phyloP scores from a whole-genome alignment of 2,113 vertebrate genomes.

The Lophura nycthemera region DNA sequence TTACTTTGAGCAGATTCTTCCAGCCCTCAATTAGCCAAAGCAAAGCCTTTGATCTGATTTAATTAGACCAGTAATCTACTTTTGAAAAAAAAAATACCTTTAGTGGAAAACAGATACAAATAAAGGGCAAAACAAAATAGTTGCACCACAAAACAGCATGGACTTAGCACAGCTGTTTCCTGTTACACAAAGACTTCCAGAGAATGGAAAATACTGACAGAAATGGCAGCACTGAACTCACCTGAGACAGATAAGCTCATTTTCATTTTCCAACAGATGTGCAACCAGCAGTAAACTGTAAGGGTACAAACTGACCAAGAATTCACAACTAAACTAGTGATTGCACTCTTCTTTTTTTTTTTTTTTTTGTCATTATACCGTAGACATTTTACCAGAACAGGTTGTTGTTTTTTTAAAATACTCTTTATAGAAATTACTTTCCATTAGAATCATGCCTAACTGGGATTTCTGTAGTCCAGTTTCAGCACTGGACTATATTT shows the following conservation, averaged over 20 bases:
- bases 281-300: background rate
- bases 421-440: background rate
- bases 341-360: background rate
- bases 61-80: constrained; percentile 29
- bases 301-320: background rate
- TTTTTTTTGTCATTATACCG: background rate
- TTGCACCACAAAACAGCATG: background rate
- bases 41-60: constrained; percentile 20
- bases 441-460: background rate
- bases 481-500: background rate
- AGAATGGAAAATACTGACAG: background rate
- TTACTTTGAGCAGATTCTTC: background rate
- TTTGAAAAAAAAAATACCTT: constrained; percentile 19
- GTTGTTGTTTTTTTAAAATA: background rate
- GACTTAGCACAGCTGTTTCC: background rate
- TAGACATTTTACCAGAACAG: background rate
- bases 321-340: background rate
- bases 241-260: background rate
- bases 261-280: background rate
- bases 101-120: background rate
- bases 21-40: background rate
- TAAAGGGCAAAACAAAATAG: constrained; percentile 6
- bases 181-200: background rate
- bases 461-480: background rate
- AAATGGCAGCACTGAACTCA: background rate